phyloP scores from a whole-genome alignment of 2,888 invertebrate genomes.

The Anoplius nigerrimus region DNA sequence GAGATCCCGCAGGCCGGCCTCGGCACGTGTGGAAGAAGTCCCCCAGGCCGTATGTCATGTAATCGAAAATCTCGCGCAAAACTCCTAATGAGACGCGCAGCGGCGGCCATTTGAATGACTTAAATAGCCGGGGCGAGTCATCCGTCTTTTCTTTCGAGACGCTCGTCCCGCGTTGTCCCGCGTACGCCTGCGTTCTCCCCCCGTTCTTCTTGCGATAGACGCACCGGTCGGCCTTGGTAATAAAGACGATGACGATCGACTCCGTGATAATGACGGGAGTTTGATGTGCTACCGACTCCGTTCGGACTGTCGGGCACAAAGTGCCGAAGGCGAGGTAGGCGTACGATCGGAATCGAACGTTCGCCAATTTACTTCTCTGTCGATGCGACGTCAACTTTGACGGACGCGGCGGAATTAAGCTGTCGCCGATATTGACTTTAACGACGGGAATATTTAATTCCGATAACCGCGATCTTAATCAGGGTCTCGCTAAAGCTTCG shows the following conservation, averaged over 20 bases:
- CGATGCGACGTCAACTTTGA: too few species aligned
- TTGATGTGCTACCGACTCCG: too few species aligned
- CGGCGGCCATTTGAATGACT: slow-evolving; percentile 55
- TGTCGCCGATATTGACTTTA: too few species aligned
- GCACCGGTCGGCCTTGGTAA: slow-evolving; percentile 40
- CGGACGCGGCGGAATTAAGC: too few species aligned
- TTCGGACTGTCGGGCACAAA: background rate
- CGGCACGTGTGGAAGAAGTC: background rate
- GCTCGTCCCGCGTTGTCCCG: background rate
- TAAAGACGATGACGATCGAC: slow-evolving; percentile 24
- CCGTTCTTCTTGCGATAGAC: slow-evolving; percentile 30
- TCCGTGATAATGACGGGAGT: background rate
- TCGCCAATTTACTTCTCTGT: too few species aligned
- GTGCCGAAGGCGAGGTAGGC: background rate
- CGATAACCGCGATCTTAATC: too few species aligned
- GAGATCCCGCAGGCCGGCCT: background rate
- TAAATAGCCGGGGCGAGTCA: slow-evolving; percentile 46
- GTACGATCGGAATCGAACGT: background rate
- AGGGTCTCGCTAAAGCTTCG: too few species aligned
- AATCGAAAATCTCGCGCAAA: slow-evolving; percentile 45
- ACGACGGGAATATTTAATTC: too few species aligned
- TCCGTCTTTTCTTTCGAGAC: slow-evolving; percentile 42
- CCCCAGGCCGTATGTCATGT: slow-evolving; percentile 2
- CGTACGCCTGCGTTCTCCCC: background rate
- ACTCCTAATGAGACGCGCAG: slow-evolving; percentile 54